Base-by-base conservation (phyloP, 2,113 vertebrate genomes). In the Ranitomeya variabilis region DNA sequence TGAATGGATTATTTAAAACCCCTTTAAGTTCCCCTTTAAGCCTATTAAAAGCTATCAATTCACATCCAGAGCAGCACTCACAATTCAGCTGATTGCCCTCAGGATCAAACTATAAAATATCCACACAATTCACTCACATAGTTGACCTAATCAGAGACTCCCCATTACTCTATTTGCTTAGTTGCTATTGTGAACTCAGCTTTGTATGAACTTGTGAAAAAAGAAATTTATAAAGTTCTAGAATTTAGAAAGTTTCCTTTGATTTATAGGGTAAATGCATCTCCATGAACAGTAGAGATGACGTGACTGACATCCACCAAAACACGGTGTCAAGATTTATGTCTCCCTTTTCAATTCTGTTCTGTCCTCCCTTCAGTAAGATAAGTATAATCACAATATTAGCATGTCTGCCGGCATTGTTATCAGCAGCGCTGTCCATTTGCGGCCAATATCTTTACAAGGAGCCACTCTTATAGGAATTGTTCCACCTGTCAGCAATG, bases 341-440 rank as follows among this genome's bases (percentile, higher is more conserved):
- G 71, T 37, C 71, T 74, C 15, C 31, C 4, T 14, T 19, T 8
- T 45, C 71, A 45, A 45, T 45, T 45, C 71, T 8, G 31, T 10
- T 15, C 71, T 45, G 71, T 74, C 71, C 45, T 19, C 69, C 23
- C 31, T 71, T 71, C 71, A 74, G 71, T 18, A 19, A 74, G 71
- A 74, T 74, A 74, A 74, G 71, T 18, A 16, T 74, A 74, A 74
- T 45, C 71, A 45, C 71, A 74, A 74, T 51, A 74, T 74, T 74
- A 74, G 37, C 71, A 74, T 18, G 31, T 74, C 71, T 74, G 71
- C 71, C 71, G n/a, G 71, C 37, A 18, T 45, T 74, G 16, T 45
- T 74, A 74, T 45, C 71, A 45, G 14, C 13, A 45, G 71, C 6
- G 15, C 71, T 74, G 71, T 74, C 71, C 71, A 45, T 74, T 31